phyloP scores from a whole-genome alignment of 2,888 invertebrate species.

The Neoitamus cyanurus region DNA sequence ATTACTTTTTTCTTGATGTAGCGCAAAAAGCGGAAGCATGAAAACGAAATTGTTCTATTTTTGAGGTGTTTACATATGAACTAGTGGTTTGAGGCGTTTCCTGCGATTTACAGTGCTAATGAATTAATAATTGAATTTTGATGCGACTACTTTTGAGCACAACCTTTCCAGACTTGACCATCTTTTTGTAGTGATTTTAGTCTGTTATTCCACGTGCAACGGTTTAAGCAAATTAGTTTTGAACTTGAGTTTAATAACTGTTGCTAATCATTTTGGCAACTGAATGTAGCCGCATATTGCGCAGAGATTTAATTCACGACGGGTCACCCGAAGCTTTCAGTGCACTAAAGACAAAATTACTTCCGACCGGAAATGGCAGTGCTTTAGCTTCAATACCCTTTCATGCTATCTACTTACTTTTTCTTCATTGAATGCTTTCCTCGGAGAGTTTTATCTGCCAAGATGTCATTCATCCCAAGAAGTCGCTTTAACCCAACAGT shows the following conservation, averaged over 20 bases:
- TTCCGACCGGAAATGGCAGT: slow-evolving; percentile 32
- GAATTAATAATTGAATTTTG: background rate
- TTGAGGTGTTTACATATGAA: background rate
- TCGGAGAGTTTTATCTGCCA: background rate
- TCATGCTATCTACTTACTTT: slow-evolving; percentile 20
- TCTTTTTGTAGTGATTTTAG: background rate
- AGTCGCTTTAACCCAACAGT: slow-evolving; percentile 4
- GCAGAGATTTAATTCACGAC: background rate
- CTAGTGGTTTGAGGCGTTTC: background rate
- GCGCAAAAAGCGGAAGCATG: background rate
- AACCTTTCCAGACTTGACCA: background rate
- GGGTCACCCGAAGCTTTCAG: background rate
- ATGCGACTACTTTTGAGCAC: background rate
- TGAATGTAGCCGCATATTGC: background rate
- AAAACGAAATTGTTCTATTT: background rate
- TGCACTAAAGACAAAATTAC: slow-evolving; percentile 25
- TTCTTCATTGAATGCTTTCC: background rate
- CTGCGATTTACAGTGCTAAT: background rate
- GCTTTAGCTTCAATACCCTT: slow-evolving; percentile 32
- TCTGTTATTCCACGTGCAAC: background rate
- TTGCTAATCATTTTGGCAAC: background rate
- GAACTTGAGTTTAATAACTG: background rate
- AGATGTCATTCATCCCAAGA: slow-evolving; percentile 22
- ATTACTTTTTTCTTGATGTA: background rate
- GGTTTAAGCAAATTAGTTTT: background rate